Evolutionary conservation across 2,113 vertebrate species (phyloP).

Genomic region (Salminus brasiliensis): DNA sequence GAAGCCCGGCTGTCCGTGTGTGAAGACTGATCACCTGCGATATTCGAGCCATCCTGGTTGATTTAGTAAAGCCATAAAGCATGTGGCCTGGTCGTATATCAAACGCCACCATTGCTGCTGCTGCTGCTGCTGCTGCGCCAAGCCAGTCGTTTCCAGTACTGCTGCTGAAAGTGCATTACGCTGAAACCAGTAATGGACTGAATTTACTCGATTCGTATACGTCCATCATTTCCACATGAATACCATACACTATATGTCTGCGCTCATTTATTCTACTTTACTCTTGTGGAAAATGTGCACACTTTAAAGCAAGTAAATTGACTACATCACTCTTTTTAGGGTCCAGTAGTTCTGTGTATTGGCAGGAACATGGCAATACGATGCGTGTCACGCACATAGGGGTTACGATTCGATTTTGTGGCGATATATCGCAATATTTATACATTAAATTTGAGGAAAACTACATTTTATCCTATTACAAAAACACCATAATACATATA

Average conservation of each 20-base stretch:
- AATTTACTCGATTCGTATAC: neutral
- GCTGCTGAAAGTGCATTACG: neutral
- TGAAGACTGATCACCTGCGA: constrained; percentile 22
- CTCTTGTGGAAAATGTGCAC: too few species aligned
- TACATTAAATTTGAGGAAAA: too few species aligned
- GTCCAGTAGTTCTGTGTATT: too few species aligned
- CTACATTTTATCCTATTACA: too few species aligned
- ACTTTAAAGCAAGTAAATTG: too few species aligned
- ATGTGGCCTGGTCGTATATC: constrained; percentile 25
- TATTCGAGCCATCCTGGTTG: constrained; percentile 21
- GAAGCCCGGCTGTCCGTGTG: constrained; percentile 19
- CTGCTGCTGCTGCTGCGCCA: neutral
- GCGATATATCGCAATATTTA: too few species aligned
- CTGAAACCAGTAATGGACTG: neutral
- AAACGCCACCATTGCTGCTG: neutral
- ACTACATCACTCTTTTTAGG: too few species aligned
- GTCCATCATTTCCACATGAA: neutral
- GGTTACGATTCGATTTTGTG: too few species aligned
- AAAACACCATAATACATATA: too few species aligned
- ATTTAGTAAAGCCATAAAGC: constrained; percentile 43
- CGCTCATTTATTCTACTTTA: too few species aligned
- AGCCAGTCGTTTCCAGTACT: neutral
- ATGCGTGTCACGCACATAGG: too few species aligned
- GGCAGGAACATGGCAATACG: too few species aligned
- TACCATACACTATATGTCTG: neutral